phyloP scores from a whole-genome alignment of 2,113 vertebrate genomes.

The Condylura cristata region DNA sequence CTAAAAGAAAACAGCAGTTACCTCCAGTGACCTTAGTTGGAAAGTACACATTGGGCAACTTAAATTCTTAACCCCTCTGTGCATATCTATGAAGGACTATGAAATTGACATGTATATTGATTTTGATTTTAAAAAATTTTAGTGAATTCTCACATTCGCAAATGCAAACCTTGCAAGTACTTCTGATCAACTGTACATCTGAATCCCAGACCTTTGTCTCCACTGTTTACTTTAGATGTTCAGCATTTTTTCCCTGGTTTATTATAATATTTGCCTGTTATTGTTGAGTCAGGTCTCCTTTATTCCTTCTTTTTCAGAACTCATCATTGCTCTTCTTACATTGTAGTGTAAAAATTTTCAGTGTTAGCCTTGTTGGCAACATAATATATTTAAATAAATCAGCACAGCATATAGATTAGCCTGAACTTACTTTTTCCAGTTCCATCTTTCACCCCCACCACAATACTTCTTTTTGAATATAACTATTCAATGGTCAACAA shows the following conservation, averaged over 20 bases:
- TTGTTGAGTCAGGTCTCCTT: not conserved
- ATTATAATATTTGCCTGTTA: not conserved
- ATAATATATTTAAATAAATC: constrained; percentile 22
- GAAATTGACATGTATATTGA: not conserved
- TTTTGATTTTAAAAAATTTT: not conserved
- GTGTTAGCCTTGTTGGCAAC: not conserved
- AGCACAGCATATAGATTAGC: not conserved
- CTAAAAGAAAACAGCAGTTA: not conserved
- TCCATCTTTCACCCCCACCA: not conserved
- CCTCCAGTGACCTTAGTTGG: not conserved
- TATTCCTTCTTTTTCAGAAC: not conserved
- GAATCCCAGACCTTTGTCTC: not conserved
- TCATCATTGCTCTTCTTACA: constrained; percentile 3
- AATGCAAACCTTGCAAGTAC: not conserved
- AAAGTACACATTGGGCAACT: not conserved
- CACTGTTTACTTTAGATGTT: not conserved
- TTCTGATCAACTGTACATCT: not conserved
- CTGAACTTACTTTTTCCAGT: not conserved
- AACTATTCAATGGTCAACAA: not conserved
- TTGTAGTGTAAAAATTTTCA: not conserved
- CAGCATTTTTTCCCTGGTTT: not conserved
- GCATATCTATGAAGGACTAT: not conserved
- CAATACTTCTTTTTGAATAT: not conserved
- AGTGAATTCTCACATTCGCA: not conserved
- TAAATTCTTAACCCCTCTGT: not conserved